A percentile compares a stretch with the other conserved stretches of the same genome.
phyloP scores from a whole-genome alignment of 2,888 invertebrate genomes.

The Cylloceria caligata region DNA sequence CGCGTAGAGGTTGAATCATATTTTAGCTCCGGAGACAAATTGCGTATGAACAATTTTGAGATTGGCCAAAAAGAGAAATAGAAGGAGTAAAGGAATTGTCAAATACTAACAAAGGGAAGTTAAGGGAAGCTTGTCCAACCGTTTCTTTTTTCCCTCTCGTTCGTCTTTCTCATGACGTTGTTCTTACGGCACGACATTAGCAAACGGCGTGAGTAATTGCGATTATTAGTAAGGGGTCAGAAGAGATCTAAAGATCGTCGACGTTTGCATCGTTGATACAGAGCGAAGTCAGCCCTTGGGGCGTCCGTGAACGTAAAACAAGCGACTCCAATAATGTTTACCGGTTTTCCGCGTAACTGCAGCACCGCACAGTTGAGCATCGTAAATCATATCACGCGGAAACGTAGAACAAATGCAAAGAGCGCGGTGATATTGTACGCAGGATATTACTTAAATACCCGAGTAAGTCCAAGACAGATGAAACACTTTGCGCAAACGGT shows the following conservation, averaged over 20 bases:
- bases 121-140: conserved; percentile 13
- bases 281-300: background rate
- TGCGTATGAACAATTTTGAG: conserved; percentile 63
- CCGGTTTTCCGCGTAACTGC: no score
- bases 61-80: conserved; percentile 62
- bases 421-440: background rate
- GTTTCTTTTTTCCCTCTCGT: conserved; percentile 18
- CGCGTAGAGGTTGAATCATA: conserved; percentile 46
- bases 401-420: background rate
- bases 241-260: conserved; percentile 21
- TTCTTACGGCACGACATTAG: conserved; percentile 6
- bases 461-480: background rate
- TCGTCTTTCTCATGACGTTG: background rate
- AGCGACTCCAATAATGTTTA: background rate
- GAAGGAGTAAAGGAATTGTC: conserved; percentile 49
- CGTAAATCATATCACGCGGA: background rate
- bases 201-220: conserved; percentile 57
- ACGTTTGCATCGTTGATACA: conserved; percentile 3
- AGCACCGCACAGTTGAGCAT: background rate
- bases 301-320: conserved; percentile 8
- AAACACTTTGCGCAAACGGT: background rate
- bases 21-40: conserved; percentile 58
- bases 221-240: conserved; percentile 35
- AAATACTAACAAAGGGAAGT: conserved; percentile 47
- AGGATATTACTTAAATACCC: background rate